These are phyloP conservation scores for Trachymyrmex septentrionalis DNA, from an alignment of 1,140 invertebrate genomes.

Conservation along the genomic window DNA sequence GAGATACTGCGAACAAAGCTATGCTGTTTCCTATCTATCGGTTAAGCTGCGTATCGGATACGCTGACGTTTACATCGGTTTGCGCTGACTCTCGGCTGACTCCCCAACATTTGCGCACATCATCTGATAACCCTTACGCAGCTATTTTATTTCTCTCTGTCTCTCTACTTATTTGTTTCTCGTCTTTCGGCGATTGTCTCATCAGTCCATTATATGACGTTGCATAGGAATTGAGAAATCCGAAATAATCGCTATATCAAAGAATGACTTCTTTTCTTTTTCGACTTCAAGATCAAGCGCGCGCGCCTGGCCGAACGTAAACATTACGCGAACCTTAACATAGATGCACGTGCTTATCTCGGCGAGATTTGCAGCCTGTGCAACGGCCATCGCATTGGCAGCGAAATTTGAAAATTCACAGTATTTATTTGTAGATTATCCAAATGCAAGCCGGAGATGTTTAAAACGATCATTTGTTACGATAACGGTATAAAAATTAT, in stretches of 20 bases:
- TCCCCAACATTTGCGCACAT: constrained; percentile 9
- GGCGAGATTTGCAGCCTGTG: neutral
- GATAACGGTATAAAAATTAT: neutral
- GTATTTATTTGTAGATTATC: neutral
- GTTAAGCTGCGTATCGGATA: constrained; percentile 16
- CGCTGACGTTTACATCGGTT: constrained; percentile 12
- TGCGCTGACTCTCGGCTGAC: neutral
- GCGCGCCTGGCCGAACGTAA: neutral
- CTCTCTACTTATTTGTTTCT: neutral
- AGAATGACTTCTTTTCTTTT: constrained; percentile 4
- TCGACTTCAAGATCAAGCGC: neutral
- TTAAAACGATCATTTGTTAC: neutral
- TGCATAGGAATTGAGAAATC: constrained; percentile 10
- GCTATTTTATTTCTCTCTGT: neutral
- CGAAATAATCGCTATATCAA: neutral
- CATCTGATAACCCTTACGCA: constrained; percentile 46
- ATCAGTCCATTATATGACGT: neutral
- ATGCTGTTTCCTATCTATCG: constrained; percentile 50
- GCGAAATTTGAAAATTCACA: neutral
- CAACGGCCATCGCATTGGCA: neutral
- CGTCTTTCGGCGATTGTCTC: neutral
- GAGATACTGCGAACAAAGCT: constrained; percentile 57
- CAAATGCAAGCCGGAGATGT: neutral
- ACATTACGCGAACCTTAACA: constrained; percentile 19
- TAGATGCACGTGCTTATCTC: constrained; percentile 17